Evolutionary conservation across 2,888 invertebrate genomes (phyloP), one percentile per base, ranked within the genome.

Genomic region (Andrena chrysosceles): DNA sequence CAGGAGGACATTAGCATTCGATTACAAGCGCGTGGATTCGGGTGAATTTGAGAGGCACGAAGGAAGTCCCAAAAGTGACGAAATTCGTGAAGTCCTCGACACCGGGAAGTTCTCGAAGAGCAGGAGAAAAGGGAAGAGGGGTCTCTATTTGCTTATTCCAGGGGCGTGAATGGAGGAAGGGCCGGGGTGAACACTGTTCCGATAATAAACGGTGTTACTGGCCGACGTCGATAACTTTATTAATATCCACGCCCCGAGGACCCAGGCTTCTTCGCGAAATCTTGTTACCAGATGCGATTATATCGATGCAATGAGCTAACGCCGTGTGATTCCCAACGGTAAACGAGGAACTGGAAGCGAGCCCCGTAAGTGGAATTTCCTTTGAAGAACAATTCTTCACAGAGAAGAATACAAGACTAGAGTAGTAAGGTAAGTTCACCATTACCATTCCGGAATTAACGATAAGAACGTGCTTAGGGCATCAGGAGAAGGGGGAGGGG

Each of bases 221-320:
- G 2, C 48, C 56, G 71, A 42, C 70, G 63, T 82, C 78, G 70
- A 78, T 78, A 71, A 78, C 70, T 78, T 82, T 78, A 78, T 78
- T 71, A 67, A 75, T 71, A 82, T 23, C 56, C 16, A 54, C 13
- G 67, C 56, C 31, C 54, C 2, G 42, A 42, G 42, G 42, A 5
- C 42, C 42, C 63, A 10, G 8, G 63, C 29, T 70, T 59, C 70
- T 66, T 69, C 20, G 75, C 49, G 60, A 66, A 42, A 48, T 63
- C 60, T 48, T 54, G 48, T 48, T 62, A 60, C 16, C 23, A 13
- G n/a, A 1, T 31, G 20, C 42, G 67, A 68, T 78, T 78, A 42
- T 48, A 68, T 73, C 77, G 72, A 23, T 20, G 13, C 59, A 67
- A 49, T 29, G 62, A 72, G 23, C 60, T 33, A 31, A 29, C 29